A percentile compares a stretch with the other conserved stretches of the same genome.
phyloP scores from a whole-genome alignment of 1,140 invertebrate species.

The Panulirus ornatus region DNA sequence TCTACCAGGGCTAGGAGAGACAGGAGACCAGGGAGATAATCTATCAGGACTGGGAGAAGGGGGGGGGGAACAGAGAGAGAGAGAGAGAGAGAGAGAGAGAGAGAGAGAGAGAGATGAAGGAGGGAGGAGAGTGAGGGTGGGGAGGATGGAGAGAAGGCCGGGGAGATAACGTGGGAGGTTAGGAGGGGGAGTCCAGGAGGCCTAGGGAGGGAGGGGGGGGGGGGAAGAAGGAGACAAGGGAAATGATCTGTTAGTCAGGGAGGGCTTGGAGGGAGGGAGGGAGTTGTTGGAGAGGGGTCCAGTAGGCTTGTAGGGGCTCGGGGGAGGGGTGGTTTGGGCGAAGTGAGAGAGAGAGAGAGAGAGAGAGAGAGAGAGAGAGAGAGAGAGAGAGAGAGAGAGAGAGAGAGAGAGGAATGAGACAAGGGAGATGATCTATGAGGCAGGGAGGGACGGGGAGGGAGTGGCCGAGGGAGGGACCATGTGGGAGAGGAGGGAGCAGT shows the following conservation, averaged over 20 bases:
- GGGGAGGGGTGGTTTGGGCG: not conserved
- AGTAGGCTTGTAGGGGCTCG: too few species aligned
- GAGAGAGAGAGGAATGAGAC: not conserved
- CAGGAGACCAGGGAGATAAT: not conserved
- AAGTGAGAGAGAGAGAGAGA: not conserved
- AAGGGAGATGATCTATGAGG: not conserved
- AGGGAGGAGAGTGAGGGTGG: too few species aligned
- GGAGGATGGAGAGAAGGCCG: too few species aligned
- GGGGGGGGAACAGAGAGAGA: too few species aligned
- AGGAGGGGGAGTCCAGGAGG: too few species aligned
- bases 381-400: not conserved
- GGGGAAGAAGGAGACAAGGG: too few species aligned
- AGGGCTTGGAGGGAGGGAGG: too few species aligned
- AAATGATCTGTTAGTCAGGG: too few species aligned
- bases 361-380: not conserved
- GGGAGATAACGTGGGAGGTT: too few species aligned
- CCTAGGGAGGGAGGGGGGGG: too few species aligned
- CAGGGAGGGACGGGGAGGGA: not conserved
- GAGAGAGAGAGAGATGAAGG: too few species aligned
- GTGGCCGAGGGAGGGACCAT: slow-evolving; percentile 9
- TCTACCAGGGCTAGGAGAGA: not conserved
- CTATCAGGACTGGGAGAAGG: not conserved
- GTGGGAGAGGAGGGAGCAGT: not conserved
- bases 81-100: slow-evolving; percentile 16
- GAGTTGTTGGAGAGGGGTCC: too few species aligned